Percentiles rank a stretch among this genome's conserved stretches.
phyloP scores from a whole-genome alignment of 2,113 vertebrate genomes.

The Apteryx owenii region DNA sequence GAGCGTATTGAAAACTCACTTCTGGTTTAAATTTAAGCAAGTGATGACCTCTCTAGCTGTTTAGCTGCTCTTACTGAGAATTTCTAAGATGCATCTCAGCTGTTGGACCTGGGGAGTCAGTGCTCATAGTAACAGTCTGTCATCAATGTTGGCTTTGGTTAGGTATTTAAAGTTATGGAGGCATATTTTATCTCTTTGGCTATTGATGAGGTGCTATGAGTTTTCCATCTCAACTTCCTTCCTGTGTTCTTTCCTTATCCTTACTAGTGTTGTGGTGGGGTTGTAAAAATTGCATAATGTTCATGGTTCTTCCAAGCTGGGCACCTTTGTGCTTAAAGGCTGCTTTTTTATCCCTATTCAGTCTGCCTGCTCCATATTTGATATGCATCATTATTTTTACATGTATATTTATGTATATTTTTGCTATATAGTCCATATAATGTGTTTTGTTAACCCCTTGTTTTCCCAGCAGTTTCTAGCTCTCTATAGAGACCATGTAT shows the following conservation, averaged over 20 bases:
- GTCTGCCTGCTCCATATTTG: neutral
- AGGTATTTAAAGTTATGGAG: neutral
- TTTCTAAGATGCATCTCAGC: neutral
- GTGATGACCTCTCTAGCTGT: neutral
- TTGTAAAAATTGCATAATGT: accelerated
- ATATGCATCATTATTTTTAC: neutral
- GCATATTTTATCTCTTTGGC: too few species aligned
- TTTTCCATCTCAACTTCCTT: neutral
- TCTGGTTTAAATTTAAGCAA: neutral
- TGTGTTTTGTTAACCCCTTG: neutral
- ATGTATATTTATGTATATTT: neutral
- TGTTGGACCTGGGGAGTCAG: neutral
- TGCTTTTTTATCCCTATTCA: neutral
- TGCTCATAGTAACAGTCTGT: neutral
- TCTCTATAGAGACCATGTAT: neutral
- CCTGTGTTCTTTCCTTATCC: neutral
- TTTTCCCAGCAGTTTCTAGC: neutral
- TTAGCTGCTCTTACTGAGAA: neutral
- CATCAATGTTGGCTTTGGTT: neutral
- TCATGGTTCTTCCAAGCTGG: neutral
- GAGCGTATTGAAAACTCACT: neutral
- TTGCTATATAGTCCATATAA: neutral
- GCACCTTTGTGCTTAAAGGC: neutral
- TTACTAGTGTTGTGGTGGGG: neutral
- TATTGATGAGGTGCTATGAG: neutral